phyloP scores from a whole-genome alignment of 2,797 vertebrate genomes.

The Garrulus glandarius region DNA sequence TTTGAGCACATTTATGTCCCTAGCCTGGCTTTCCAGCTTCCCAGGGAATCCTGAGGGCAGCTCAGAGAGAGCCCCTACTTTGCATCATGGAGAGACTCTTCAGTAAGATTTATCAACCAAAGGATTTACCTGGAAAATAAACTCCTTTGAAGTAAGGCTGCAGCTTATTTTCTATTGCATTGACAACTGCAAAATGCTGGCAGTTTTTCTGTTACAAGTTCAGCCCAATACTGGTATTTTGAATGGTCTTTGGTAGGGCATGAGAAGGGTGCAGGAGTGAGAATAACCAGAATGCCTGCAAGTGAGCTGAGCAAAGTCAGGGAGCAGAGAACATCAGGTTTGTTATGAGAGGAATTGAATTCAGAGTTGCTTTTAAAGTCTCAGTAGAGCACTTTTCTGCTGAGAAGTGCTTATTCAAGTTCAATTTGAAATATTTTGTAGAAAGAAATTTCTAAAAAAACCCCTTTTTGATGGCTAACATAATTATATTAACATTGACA shows the following conservation, averaged over 20 bases:
- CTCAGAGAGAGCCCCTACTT: background rate
- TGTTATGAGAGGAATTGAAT: slow-evolving; percentile 1
- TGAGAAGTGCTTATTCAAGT: slow-evolving; percentile 7
- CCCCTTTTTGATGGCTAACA: background rate
- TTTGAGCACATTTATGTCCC: background rate
- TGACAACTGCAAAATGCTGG: background rate
- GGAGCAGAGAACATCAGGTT: background rate
- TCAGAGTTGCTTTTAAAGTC: background rate
- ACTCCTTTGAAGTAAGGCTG: background rate
- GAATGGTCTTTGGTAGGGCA: background rate
- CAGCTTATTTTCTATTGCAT: background rate
- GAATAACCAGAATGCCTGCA: background rate
- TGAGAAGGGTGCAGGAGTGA: background rate
- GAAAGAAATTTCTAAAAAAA: background rate
- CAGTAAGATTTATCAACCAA: background rate
- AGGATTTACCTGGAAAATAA: background rate
- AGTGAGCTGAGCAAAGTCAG: background rate
- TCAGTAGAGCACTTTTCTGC: background rate
- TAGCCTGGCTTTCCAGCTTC: background rate
- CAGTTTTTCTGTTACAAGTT: background rate
- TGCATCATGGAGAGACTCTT: background rate
- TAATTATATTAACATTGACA: slow-evolving; percentile 19
- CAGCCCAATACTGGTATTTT: background rate
- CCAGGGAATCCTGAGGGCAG: background rate
- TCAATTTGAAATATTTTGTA: slow-evolving; percentile 3